Evolutionary conservation across 2,797 vertebrate species (phyloP).

Genomic region (Uromys caudimaculatus): DNA sequence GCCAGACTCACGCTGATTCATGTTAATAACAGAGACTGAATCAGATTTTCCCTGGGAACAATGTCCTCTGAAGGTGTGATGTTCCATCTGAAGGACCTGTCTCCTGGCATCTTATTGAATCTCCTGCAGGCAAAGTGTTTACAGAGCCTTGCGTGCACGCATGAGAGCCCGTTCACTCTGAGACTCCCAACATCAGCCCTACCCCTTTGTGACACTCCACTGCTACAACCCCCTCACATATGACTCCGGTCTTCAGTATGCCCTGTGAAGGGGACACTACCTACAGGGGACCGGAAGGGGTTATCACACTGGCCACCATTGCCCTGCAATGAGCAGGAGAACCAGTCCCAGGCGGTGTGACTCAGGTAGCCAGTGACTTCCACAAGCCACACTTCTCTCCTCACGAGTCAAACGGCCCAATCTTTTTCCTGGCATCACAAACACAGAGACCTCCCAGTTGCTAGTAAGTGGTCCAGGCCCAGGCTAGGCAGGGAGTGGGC

Average conservation of each 20-base stretch:
- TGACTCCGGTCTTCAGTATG: neutral
- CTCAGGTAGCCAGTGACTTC: neutral
- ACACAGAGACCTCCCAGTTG: neutral
- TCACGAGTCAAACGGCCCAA: neutral
- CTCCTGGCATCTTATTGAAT: neutral
- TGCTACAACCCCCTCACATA: neutral
- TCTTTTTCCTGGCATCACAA: neutral
- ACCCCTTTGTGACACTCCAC: too few relatives aligned
- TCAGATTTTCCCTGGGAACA: constrained; percentile 42
- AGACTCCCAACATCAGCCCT: rapidly evolving
- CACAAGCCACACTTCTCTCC: neutral
- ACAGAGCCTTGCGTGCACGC: neutral
- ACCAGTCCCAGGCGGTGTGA: neutral
- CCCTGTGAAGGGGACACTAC: neutral
- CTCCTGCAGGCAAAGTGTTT: neutral
- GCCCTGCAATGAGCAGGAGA: constrained; percentile 23
- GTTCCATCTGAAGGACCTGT: neutral
- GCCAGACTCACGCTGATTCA: neutral
- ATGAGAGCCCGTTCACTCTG: neutral
- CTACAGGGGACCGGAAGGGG: neutral
- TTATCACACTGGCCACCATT: neutral
- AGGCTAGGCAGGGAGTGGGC: neutral
- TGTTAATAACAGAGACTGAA: neutral
- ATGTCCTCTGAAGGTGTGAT: neutral
- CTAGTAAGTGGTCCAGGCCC: rapidly evolving